These are phyloP conservation scores for Lycorma delicatula DNA, from an alignment of 1,140 invertebrate species.

Conservation along the genomic window DNA sequence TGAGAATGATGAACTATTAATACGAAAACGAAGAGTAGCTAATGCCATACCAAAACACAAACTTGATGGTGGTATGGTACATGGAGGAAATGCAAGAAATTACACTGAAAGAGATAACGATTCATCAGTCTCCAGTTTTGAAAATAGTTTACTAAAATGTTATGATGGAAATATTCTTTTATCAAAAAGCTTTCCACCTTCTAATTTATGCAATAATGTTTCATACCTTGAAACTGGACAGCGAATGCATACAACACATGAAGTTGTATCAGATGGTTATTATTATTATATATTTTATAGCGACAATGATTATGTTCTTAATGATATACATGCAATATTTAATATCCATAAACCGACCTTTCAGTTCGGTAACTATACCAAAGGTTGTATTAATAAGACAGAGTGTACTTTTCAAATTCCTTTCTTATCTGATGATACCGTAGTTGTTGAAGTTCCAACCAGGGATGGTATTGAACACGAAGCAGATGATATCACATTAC, in stretches of 20 bases:
- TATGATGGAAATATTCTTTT: conserved; percentile 63
- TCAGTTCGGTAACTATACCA: conserved; percentile 61
- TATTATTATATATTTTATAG: conserved; percentile 84
- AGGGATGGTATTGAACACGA: conserved; percentile 65
- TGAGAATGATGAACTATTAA: neutral
- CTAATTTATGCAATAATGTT: conserved; percentile 52
- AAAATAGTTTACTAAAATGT: conserved; percentile 60
- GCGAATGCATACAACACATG: conserved; percentile 51
- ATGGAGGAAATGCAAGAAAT: conserved; percentile 61
- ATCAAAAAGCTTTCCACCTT: conserved; percentile 55
- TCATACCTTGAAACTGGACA: conserved; percentile 51
- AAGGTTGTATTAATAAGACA: conserved; percentile 63
- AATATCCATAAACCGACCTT: conserved; percentile 76
- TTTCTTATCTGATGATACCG: conserved; percentile 58
- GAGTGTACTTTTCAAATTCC: conserved; percentile 59
- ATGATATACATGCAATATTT: conserved; percentile 72
- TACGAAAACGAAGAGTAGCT: conserved; percentile 6
- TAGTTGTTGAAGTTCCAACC: conserved; percentile 72
- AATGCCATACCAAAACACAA: conserved; percentile 43
- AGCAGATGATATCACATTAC: conserved; percentile 55
- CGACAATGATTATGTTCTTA: conserved; percentile 66
- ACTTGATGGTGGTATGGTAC: conserved; percentile 59
- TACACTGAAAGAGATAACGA: conserved; percentile 44
- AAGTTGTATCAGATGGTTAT: conserved; percentile 62
- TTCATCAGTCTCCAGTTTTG: conserved; percentile 65